Percentiles rank a stretch among this genome's conserved stretches.
phyloP scores from a whole-genome alignment of 2,888 invertebrate species.

The Cantharis nigra region DNA sequence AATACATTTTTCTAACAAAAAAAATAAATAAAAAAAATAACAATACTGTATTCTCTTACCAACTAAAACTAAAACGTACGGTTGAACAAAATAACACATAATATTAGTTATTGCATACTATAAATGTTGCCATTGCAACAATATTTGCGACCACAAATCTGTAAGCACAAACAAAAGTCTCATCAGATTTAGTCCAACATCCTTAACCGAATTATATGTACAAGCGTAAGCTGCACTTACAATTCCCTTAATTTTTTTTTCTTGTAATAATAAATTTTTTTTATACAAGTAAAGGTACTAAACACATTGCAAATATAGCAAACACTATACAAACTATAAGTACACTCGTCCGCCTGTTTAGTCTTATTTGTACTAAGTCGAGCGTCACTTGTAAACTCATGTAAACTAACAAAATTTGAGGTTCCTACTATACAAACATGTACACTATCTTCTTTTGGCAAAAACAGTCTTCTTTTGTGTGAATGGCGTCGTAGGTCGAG shows the following conservation, averaged over 20 bases:
- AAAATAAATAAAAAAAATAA: slow-evolving; percentile 14
- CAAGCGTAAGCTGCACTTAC: slow-evolving; percentile 55
- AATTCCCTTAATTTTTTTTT: slow-evolving; percentile 39
- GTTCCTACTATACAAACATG: slow-evolving; percentile 36
- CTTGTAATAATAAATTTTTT: slow-evolving; percentile 51
- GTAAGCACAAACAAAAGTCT: background rate
- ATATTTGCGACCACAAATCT: slow-evolving; percentile 10
- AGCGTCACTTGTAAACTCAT: slow-evolving; percentile 43
- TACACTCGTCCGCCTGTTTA: slow-evolving; percentile 1
- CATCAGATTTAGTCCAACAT: slow-evolving; percentile 7
- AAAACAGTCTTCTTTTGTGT: slow-evolving; percentile 53
- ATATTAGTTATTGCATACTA: slow-evolving; percentile 25
- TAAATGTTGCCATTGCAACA: slow-evolving; percentile 8
- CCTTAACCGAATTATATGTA: slow-evolving; percentile 43
- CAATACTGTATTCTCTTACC: slow-evolving; percentile 17
- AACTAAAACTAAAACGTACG: slow-evolving; percentile 10
- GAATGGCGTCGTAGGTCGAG: slow-evolving; percentile 47
- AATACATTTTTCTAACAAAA: slow-evolving; percentile 2
- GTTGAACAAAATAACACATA: slow-evolving; percentile 17
- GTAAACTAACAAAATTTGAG: slow-evolving; percentile 20
- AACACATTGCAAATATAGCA: slow-evolving; percentile 53
- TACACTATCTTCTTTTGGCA: slow-evolving; percentile 55
- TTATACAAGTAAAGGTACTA: slow-evolving; percentile 50
- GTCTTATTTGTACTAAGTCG: slow-evolving; percentile 52
- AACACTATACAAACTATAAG: slow-evolving; percentile 42